Conservation (phyloP, 2,797 vertebrate genomes). For the Pseudochromis fuscus region DNA sequence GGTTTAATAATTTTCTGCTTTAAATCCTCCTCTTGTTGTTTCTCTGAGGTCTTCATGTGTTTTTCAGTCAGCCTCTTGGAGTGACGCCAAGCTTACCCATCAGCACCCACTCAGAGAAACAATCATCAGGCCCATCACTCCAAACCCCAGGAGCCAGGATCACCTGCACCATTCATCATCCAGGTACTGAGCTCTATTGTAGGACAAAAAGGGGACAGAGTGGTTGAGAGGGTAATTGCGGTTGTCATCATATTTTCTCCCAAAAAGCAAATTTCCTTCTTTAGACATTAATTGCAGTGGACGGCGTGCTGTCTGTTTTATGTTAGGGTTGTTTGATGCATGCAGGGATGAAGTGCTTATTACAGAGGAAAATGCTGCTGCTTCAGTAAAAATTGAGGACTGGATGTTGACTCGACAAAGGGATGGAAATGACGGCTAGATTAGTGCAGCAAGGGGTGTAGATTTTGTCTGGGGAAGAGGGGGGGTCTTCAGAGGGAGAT, state of each 20-base stretch:
- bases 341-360: constrained; percentile 35
- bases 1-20: constrained; percentile 61
- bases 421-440: constrained; percentile 43
- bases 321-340: constrained; percentile 3
- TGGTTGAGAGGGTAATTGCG: constrained; percentile 4
- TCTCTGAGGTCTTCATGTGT: constrained; percentile 37
- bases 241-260: background rate
- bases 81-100: constrained; percentile 31
- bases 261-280: constrained; percentile 6
- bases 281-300: background rate
- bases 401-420: constrained; percentile 48
- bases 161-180: constrained; percentile 25
- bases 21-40: constrained; percentile 8
- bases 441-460: constrained; percentile 47
- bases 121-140: constrained; percentile 38
- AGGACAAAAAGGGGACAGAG: background rate
- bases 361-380: constrained; percentile 44
- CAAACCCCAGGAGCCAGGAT: constrained; percentile 29
- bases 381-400: constrained; percentile 43
- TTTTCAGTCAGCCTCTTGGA: constrained; percentile 39
- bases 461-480: constrained; percentile 43
- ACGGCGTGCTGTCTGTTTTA: background rate
- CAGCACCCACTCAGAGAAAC: constrained; percentile 36
- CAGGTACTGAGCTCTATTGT: constrained; percentile 11
- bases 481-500: constrained; percentile 33